A percentile compares a stretch with the other conserved stretches of the same genome.
phyloP scores from a whole-genome alignment of 2,888 invertebrate species.

The Drosophila subquinaria region DNA sequence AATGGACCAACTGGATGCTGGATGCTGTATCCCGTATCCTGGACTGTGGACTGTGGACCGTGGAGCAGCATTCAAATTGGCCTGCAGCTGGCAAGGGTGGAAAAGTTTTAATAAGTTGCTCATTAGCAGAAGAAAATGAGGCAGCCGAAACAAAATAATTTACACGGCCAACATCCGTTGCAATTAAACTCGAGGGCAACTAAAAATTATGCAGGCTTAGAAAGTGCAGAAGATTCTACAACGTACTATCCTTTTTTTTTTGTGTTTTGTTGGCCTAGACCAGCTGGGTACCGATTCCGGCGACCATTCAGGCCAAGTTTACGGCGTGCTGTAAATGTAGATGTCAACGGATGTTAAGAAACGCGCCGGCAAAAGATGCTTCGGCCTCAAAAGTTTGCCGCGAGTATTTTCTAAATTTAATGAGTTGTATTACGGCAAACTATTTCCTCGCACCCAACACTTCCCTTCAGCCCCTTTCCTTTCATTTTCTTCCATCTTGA shows the following conservation, averaged over 20 bases:
- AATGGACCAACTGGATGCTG: not conserved
- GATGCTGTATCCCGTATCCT: not conserved
- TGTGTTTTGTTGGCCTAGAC: conserved; percentile 4
- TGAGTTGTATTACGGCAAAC: conserved; percentile 74
- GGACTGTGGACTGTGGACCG: not conserved
- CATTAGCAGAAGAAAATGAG: conserved; percentile 77
- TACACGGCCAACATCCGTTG: conserved; percentile 78
- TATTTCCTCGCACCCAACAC: conserved; percentile 40
- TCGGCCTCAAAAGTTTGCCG: conserved; percentile 59
- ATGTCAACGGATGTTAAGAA: conserved; percentile 75
- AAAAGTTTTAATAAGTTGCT: conserved; percentile 77
- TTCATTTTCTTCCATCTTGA: not conserved
- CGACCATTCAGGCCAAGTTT: conserved; percentile 51
- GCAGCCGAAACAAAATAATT: conserved; percentile 74
- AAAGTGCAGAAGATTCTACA: conserved; percentile 22
- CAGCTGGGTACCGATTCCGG: conserved; percentile 21
- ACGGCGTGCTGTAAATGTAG: conserved; percentile 67
- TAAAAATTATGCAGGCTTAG: conserved; percentile 49
- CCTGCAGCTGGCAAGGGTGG: conserved; percentile 26
- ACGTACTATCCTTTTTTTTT: conserved; percentile 9
- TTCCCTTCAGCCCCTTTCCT: not conserved
- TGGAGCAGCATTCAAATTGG: conserved; percentile 48
- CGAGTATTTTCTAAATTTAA: conserved; percentile 79
- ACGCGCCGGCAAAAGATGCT: conserved; percentile 47
- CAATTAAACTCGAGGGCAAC: conserved; percentile 71